A percentile compares a stretch with the other conserved stretches of the same genome.
Evolutionary conservation across 2,113 vertebrate species (phyloP).

Genomic region (Lophius piscatorius): DNA sequence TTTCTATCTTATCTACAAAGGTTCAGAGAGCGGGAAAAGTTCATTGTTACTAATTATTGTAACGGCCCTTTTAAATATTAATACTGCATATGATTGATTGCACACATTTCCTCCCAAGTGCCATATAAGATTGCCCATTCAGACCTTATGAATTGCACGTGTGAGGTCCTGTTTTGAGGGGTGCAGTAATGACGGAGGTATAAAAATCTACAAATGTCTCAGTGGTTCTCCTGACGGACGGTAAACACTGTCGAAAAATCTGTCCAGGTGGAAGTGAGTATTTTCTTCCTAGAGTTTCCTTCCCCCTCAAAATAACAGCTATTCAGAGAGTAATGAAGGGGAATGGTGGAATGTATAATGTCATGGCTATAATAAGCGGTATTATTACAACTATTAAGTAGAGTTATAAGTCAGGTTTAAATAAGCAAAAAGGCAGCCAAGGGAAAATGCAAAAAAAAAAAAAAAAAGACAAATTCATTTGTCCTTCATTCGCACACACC

Average conservation of each 20-base stretch:
- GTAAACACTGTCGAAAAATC: slow-evolving; percentile 14
- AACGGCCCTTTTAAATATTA: slow-evolving; percentile 71
- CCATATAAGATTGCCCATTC: slow-evolving; percentile 68
- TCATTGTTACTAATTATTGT: slow-evolving; percentile 64
- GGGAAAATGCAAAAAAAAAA: slow-evolving; percentile 40
- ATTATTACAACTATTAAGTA: slow-evolving; percentile 59
- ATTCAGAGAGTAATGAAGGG: slow-evolving; percentile 18
- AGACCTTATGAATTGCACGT: slow-evolving; percentile 45
- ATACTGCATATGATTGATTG: slow-evolving; percentile 64
- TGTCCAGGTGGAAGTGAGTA: slow-evolving; percentile 27
- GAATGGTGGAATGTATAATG: slow-evolving; percentile 50
- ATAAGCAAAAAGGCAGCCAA: slow-evolving; percentile 41
- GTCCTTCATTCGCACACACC: slow-evolving; percentile 44
- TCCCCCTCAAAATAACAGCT: slow-evolving; percentile 10
- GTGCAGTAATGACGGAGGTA: slow-evolving; percentile 39
- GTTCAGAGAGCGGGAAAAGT: slow-evolving; percentile 67
- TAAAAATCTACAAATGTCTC: slow-evolving; percentile 38
- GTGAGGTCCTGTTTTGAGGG: slow-evolving; percentile 48
- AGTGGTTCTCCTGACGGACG: slow-evolving; percentile 33
- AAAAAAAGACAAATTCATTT: slow-evolving; percentile 32
- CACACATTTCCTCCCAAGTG: slow-evolving; percentile 65
- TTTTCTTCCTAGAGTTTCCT: slow-evolving; percentile 14
- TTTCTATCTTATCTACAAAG: slow-evolving; percentile 64
- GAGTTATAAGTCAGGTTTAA: slow-evolving; percentile 46
- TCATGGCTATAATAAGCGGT: slow-evolving; percentile 55